Base-by-base conservation (phyloP, 2,113 vertebrate species). In the Ramphastos sulfuratus region DNA sequence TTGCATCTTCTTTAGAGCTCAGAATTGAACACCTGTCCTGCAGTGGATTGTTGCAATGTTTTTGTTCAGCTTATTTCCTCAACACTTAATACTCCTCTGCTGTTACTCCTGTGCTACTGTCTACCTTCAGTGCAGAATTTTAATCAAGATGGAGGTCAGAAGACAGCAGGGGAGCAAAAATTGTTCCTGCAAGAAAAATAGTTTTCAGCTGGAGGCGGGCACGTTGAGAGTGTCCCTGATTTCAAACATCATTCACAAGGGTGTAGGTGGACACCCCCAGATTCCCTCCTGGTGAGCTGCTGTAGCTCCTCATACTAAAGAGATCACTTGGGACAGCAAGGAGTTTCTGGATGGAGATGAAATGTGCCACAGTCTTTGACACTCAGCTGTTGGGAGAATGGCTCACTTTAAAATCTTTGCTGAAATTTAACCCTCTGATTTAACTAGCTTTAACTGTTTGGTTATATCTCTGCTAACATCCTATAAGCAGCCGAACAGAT, bases 71-170 rank as follows among this genome's bases (percentile, higher is more conserved):
- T 85, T 80, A 20, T 73, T 94, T 82, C 92, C 72, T 82, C 50
- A 39, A 19, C 24, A 30, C 21, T 63, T 76, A 70, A 61, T n/a
- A 12, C 18, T 85, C 12, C n/a, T 66, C 16, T 85, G 31, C 44
- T 87, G 28, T 60, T 77, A 77, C 77, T 33, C 44, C 20, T 39
- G 11, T 74, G 30, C n/a, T 83, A 31, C 64, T 66, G 35, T 55
- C 82, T 56, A 85, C 19, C 33, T 74, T 55, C 44, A 42, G 33
- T 31, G 15, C 11, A 83, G 79, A 90, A 81, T 90, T 91, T 81
- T 87, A 82, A 83, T 87, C 54, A 80, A 71, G 67, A 63, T 56
- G 37, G 67, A 94, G 67, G 90, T 89, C 90, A 95, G 75, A 80
- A 80, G 33, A 82, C 69, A 90, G 52, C 35, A 87, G 79, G 58